Conservation (phyloP, 2,113 vertebrate genomes). For the Dunckerocampus dactyliophorus region DNA sequence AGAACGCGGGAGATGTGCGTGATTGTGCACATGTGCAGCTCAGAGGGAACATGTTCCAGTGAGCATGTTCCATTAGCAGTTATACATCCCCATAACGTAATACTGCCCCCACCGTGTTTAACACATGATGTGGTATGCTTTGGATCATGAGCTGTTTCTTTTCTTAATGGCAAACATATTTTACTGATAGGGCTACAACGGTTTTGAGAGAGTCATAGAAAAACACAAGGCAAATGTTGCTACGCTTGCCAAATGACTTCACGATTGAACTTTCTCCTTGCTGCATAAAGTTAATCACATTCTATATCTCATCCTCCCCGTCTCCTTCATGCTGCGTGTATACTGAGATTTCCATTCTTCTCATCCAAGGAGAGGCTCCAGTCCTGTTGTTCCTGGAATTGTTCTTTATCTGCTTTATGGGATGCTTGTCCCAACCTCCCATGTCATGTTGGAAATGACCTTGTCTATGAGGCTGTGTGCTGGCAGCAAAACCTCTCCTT, state of each 20-base stretch:
- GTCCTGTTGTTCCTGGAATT: slow-evolving; percentile 85
- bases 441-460: slow-evolving; percentile 70
- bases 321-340: slow-evolving; percentile 52
- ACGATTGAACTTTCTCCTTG: slow-evolving; percentile 43
- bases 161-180: too few species aligned
- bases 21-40: too few species aligned
- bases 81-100: too few species aligned
- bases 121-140: too few species aligned
- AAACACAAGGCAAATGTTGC: slow-evolving; percentile 24
- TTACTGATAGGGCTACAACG: neutral
- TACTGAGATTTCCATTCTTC: slow-evolving; percentile 69
- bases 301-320: slow-evolving; percentile 53
- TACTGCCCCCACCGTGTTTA: too few species aligned
- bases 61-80: too few species aligned
- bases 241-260: slow-evolving; percentile 36
- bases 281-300: slow-evolving; percentile 57
- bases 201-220: slow-evolving; percentile 4
- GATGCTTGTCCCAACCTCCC: slow-evolving; percentile 73
- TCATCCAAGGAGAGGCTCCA: slow-evolving; percentile 74
- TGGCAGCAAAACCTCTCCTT: slow-evolving; percentile 44
- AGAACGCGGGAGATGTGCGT: too few species aligned
- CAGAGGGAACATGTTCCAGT: too few species aligned
- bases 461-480: slow-evolving; percentile 64
- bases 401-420: slow-evolving; percentile 86
- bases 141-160: too few species aligned